Evolutionary conservation across 2,888 invertebrate genomes (phyloP).

Genomic region (Athalia cordata): DNA sequence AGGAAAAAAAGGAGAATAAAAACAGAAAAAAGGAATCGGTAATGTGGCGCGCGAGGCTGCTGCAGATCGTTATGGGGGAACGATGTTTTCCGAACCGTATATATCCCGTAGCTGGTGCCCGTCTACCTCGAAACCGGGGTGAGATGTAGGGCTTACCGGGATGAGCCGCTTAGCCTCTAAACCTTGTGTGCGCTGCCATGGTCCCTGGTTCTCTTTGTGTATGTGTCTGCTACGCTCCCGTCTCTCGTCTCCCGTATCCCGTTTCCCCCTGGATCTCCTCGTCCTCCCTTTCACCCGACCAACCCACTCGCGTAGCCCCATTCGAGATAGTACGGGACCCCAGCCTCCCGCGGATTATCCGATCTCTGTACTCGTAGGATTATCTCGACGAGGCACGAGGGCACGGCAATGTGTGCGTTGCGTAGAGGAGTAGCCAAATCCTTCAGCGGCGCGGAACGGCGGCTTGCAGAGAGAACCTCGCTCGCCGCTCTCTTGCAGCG

Average conservation of each 20-base stretch:
- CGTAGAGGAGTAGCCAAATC: slow-evolving; percentile 65
- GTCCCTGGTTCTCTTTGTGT: slow-evolving; percentile 50
- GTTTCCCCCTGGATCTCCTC: slow-evolving; percentile 13
- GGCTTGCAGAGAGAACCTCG: background rate
- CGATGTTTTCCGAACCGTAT: slow-evolving; percentile 66
- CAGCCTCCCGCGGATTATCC: slow-evolving; percentile 67
- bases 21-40: slow-evolving; percentile 1
- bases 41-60: background rate
- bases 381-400: slow-evolving; percentile 65
- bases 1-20: background rate
- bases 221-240: slow-evolving; percentile 15
- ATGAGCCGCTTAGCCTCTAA: slow-evolving; percentile 73
- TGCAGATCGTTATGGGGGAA: slow-evolving; percentile 23
- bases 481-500: slow-evolving; percentile 43
- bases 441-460: slow-evolving; percentile 59
- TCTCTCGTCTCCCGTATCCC: slow-evolving; percentile 23
- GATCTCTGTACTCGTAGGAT: slow-evolving; percentile 70
- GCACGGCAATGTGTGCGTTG: slow-evolving; percentile 51
- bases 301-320: slow-evolving; percentile 34
- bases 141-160: slow-evolving; percentile 70
- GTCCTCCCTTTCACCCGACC: slow-evolving; percentile 31
- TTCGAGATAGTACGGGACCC: slow-evolving; percentile 33
- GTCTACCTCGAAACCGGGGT: slow-evolving; percentile 58
- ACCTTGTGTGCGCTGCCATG: slow-evolving; percentile 68
- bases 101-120: slow-evolving; percentile 45